Evolutionary conservation across 2,797 vertebrate species (phyloP).

Genomic region (Spinibarbus caldwelli): DNA sequence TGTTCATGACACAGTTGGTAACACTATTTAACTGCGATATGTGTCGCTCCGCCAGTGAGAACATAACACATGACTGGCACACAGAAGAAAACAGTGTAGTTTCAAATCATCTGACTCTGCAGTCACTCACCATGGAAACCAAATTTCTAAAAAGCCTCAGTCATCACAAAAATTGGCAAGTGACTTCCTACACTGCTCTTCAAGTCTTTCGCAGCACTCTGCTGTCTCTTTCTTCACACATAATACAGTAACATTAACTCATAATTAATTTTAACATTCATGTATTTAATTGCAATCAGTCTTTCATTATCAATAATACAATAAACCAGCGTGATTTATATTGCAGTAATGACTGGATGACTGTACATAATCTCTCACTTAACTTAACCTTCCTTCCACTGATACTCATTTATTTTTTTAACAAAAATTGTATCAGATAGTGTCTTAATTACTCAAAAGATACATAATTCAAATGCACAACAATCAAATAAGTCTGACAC

Average conservation of each 20-base stretch:
- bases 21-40: slow-evolving; percentile 5
- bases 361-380: neutral
- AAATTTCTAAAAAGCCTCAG: slow-evolving; percentile 19
- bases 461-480: neutral
- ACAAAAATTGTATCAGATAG: no score
- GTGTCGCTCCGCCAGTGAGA: neutral
- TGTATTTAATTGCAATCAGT: neutral
- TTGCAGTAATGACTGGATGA: neutral
- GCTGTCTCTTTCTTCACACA: no score
- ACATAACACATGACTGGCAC: slow-evolving; percentile 13
- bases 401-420: neutral
- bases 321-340: neutral
- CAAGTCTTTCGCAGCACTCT: neutral
- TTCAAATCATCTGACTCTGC: slow-evolving; percentile 37
- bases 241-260: no score
- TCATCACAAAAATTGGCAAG: slow-evolving; percentile 31
- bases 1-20: slow-evolving; percentile 13
- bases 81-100: slow-evolving; percentile 19
- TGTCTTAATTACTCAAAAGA: neutral
- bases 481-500: neutral
- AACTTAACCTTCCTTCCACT: neutral
- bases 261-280: no score
- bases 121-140: slow-evolving; percentile 62
- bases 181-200: neutral
- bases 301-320: neutral